Evolutionary conservation across 2,797 vertebrate genomes (phyloP).

Genomic region (Falco peregrinus): DNA sequence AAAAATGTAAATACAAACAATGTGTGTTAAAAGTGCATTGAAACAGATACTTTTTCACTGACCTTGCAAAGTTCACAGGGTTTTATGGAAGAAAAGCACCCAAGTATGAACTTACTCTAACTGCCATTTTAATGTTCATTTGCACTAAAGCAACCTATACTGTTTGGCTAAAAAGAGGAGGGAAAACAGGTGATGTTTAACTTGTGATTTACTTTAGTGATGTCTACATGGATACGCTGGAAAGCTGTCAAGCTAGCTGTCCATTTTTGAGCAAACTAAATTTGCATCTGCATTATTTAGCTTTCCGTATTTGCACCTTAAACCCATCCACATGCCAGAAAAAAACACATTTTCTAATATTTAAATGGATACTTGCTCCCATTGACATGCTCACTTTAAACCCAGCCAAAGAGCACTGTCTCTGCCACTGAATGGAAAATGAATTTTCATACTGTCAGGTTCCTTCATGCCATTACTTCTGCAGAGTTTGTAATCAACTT

Average conservation of each 20-base stretch:
- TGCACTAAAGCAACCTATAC: background rate
- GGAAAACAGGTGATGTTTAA: background rate
- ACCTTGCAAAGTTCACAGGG: background rate
- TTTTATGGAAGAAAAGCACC: conserved; percentile 4
- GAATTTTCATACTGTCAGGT: background rate
- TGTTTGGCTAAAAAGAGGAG: background rate
- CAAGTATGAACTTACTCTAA: background rate
- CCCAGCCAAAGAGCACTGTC: background rate
- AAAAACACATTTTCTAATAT: background rate
- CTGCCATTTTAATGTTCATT: background rate
- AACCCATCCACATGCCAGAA: background rate
- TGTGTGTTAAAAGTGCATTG: background rate
- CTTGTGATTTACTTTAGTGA: background rate
- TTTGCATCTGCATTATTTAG: background rate
- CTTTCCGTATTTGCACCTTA: background rate
- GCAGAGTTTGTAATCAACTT: background rate
- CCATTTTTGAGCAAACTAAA: background rate
- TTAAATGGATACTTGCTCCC: background rate
- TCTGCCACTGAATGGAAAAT: background rate
- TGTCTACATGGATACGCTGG: background rate
- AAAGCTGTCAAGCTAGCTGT: background rate
- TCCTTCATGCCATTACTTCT: background rate
- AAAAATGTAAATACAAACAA: background rate
- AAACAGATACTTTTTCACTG: background rate
- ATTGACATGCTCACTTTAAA: background rate